Percentiles rank a stretch among this genome's conserved stretches.
These are phyloP conservation scores for Uria aalge DNA, from an alignment of 2,113 vertebrate species.

Conservation along the genomic window DNA sequence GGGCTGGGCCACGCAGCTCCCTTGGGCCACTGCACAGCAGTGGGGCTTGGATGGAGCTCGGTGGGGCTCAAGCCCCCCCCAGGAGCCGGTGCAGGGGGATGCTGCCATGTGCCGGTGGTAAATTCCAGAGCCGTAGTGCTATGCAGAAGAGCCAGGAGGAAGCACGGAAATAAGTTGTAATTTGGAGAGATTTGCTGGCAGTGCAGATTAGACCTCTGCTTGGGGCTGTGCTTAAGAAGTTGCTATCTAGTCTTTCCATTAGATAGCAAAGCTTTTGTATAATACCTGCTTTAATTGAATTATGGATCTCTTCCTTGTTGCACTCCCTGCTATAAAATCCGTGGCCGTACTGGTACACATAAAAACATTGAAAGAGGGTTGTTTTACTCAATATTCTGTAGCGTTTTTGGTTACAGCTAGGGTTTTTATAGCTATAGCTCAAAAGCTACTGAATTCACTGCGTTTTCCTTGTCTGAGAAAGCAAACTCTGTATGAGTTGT, in stretches of 20 bases:
- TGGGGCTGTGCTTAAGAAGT: background rate
- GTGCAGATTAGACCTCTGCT: background rate
- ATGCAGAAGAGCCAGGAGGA: background rate
- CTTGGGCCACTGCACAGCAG: too few species aligned
- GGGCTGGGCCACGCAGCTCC: background rate
- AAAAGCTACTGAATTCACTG: background rate
- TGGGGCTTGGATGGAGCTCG: rapidly evolving
- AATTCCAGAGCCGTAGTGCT: rapidly evolving
- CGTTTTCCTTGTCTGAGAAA: background rate
- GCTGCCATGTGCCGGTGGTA: background rate
- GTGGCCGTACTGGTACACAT: background rate
- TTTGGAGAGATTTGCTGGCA: background rate
- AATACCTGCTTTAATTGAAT: background rate
- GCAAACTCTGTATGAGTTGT: background rate
- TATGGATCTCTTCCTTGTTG: background rate
- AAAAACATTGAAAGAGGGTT: background rate
- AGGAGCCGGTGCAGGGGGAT: background rate
- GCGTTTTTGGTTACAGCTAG: background rate
- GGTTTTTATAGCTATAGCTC: background rate
- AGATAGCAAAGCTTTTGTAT: background rate
- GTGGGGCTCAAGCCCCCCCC: rapidly evolving
- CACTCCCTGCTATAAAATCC: background rate
- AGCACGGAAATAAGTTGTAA: background rate
- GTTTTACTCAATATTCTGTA: background rate
- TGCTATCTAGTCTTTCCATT: background rate